These are phyloP conservation scores for Drosophila funebris DNA, from an alignment of 1,140 invertebrate species.

Conservation along the genomic window DNA sequence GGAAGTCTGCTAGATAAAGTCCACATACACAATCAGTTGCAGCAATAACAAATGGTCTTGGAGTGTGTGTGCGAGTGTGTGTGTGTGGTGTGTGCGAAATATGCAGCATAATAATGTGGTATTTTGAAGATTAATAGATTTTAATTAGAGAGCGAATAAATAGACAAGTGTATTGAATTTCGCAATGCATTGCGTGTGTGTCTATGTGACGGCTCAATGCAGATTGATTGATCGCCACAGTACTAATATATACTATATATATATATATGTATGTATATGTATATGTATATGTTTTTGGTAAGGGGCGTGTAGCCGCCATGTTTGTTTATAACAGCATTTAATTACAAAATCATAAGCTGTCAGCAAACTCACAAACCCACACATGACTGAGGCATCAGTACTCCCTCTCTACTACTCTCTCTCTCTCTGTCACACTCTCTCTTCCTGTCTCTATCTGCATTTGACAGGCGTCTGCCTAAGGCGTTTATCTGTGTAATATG, in stretches of 20 bases:
- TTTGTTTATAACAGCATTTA: conserved; percentile 68
- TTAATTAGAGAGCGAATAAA: conserved; percentile 71
- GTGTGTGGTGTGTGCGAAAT: conserved; percentile 40
- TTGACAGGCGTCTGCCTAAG: conserved; percentile 70
- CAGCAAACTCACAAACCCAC: conserved; percentile 39
- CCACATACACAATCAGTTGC: neutral
- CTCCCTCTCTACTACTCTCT: neutral
- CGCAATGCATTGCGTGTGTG: neutral
- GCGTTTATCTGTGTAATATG: conserved; percentile 75
- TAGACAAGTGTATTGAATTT: conserved; percentile 38
- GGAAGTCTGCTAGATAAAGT: conserved; percentile 37
- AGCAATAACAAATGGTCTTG: neutral
- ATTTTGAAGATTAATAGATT: conserved; percentile 74
- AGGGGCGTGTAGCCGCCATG: conserved; percentile 8
- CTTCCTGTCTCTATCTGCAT: conserved; percentile 30
- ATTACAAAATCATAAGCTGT: conserved; percentile 79
- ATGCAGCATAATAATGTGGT: conserved; percentile 59
- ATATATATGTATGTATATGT: neutral
- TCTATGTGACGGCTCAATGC: conserved; percentile 7
- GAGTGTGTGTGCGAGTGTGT: neutral
- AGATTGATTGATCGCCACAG: conserved; percentile 45
- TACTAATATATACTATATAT: conserved; percentile 7
- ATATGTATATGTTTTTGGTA: neutral
- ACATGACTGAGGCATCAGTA: conserved; percentile 42
- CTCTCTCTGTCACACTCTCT: neutral